phyloP scores from a whole-genome alignment of 1,140 invertebrate species.

The Zaprionus inermis region DNA sequence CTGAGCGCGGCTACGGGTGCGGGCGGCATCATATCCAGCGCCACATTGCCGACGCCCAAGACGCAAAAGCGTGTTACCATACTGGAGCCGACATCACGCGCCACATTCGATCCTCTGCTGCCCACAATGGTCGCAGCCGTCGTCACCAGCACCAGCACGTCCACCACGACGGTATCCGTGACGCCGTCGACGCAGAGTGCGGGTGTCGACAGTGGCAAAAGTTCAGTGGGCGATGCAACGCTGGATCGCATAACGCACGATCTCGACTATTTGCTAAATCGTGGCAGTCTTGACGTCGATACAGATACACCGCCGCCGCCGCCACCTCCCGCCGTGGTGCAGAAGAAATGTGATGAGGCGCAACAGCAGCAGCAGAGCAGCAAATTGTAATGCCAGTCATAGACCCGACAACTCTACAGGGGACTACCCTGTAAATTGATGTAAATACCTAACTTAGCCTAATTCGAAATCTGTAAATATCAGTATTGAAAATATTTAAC shows the following conservation, averaged over 20 bases:
- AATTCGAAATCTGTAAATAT: conserved; percentile 26
- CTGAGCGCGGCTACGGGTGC: background rate
- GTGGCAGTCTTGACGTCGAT: conserved; percentile 44
- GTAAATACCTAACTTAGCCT: conserved; percentile 22
- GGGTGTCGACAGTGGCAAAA: conserved; percentile 18
- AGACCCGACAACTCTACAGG: too few species aligned
- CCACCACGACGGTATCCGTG: conserved; percentile 53
- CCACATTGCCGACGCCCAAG: conserved; percentile 74
- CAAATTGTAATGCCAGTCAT: conserved; percentile 22
- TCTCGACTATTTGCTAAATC: conserved; percentile 89
- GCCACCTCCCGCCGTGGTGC: conserved; percentile 44
- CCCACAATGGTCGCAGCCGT: conserved; percentile 77
- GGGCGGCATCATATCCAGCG: conserved; percentile 42
- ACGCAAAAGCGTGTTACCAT: conserved; percentile 82
- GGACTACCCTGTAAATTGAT: background rate
- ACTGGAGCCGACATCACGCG: conserved; percentile 74
- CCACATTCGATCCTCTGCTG: conserved; percentile 76
- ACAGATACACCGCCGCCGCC: conserved; percentile 28
- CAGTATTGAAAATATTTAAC: conserved; percentile 1
- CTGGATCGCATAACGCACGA: conserved; percentile 90
- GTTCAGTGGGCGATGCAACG: conserved; percentile 84
- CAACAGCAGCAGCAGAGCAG: conserved; percentile 51
- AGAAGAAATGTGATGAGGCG: conserved; percentile 45
- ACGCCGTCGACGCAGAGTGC: conserved; percentile 51
- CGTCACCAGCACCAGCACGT: conserved; percentile 57